These are phyloP conservation scores for Vesta saturnalis DNA, from an alignment of 2,888 invertebrate species.

Conservation along the genomic window DNA sequence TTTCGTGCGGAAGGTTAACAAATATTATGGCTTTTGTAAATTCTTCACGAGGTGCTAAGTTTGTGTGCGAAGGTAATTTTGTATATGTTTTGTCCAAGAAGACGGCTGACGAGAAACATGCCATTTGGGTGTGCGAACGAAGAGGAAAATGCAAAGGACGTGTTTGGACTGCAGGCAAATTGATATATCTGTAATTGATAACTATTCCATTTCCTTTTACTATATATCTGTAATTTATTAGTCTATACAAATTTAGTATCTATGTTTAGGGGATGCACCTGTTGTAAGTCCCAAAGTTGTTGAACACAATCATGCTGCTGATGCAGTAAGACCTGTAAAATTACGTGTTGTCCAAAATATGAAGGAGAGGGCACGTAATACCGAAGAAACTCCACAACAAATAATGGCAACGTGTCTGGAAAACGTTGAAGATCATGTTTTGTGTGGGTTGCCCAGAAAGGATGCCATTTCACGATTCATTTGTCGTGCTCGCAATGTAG, in stretches of 20 bases:
- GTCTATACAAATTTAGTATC: not conserved
- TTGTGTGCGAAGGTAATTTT: not conserved
- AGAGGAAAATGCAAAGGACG: not conserved
- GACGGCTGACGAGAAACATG: not conserved
- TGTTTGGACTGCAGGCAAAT: not conserved
- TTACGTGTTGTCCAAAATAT: not conserved
- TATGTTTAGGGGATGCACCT: not conserved
- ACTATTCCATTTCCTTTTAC: not conserved
- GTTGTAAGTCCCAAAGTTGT: not conserved
- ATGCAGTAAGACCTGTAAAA: not conserved
- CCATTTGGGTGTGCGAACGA: not conserved
- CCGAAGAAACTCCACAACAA: slow-evolving; percentile 2
- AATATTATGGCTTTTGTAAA: not conserved
- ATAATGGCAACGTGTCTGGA: slow-evolving; percentile 2
- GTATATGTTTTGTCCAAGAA: not conserved
- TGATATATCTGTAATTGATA: not conserved
- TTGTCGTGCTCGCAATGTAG: not conserved
- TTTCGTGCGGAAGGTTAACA: no score
- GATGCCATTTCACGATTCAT: not conserved
- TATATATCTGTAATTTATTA: not conserved
- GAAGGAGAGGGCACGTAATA: slow-evolving; percentile 1
- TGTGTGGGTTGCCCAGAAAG: not conserved
- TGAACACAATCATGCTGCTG: slow-evolving; percentile 7
- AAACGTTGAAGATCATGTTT: not conserved
- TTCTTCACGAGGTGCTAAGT: not conserved